A percentile compares a stretch with the other conserved stretches of the same genome.
Conservation (phyloP, 2,797 vertebrate genomes). For the Pristis pectinata region DNA sequence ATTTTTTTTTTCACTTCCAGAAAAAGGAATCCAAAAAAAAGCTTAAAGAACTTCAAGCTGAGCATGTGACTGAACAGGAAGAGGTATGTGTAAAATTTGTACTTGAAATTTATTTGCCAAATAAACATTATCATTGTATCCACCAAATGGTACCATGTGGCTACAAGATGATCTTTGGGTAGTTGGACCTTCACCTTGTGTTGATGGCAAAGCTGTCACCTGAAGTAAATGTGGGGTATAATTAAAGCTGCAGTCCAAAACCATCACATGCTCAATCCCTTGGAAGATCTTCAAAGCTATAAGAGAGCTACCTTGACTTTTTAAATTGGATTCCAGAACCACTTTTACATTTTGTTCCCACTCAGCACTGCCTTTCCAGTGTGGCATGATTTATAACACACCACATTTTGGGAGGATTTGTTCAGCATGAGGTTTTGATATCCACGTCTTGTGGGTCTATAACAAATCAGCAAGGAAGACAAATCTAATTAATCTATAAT, state of each 20-base stretch:
- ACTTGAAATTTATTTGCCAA: neutral
- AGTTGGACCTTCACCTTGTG: neutral
- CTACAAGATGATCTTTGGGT: neutral
- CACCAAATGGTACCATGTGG: neutral
- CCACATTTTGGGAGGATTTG: neutral
- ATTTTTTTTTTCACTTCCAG: conserved; percentile 44
- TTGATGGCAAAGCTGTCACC: neutral
- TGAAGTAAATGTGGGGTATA: neutral
- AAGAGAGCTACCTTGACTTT: neutral
- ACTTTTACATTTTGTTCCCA: neutral
- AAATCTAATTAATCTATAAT: neutral
- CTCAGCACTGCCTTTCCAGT: neutral
- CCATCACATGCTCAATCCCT: neutral
- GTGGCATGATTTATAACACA: neutral
- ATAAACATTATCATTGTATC: neutral
- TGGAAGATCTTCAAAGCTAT: neutral
- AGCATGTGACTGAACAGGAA: conserved; percentile 47
- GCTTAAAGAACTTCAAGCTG: conserved; percentile 49
- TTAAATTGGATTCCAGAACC: neutral
- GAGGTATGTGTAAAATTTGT: conserved; percentile 45
- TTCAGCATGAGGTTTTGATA: neutral
- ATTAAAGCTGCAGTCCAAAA: neutral
- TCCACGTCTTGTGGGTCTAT: neutral
- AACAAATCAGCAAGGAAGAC: neutral
- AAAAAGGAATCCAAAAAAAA: conserved; percentile 52